Evolutionary conservation across 2,888 invertebrate species (phyloP).

Genomic region (Dryobota labecula): DNA sequence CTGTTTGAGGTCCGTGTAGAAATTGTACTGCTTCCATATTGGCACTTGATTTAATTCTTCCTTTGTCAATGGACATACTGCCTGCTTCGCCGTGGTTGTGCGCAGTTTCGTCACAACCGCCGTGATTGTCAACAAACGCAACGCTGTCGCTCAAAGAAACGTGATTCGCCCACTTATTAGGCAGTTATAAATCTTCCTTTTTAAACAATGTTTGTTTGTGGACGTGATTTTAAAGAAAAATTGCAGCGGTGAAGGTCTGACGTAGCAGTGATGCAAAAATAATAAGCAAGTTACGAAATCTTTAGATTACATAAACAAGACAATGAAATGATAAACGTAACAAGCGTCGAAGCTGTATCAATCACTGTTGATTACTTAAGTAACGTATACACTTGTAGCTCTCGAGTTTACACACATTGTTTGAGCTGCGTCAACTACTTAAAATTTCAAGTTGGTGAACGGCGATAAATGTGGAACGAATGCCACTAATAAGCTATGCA

Average conservation of each 20-base stretch:
- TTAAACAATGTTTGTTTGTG: conserved; percentile 58
- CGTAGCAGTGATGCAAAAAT: conserved; percentile 17
- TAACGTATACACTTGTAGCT: conserved; percentile 28
- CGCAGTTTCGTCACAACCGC: conserved; percentile 75
- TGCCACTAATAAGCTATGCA: conserved; percentile 50
- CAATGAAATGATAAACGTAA: conserved; percentile 41
- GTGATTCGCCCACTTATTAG: conserved; percentile 79
- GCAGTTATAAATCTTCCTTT: conserved; percentile 70
- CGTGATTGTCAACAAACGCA: conserved; percentile 78
- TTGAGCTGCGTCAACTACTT: conserved; percentile 43
- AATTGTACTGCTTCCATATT: conserved; percentile 52
- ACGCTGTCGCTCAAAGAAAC: conserved; percentile 74
- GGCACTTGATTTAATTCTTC: conserved; percentile 68
- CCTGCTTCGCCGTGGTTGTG: conserved; percentile 59
- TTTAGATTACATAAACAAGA: conserved; percentile 26
- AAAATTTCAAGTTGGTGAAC: conserved; percentile 56
- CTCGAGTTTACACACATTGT: conserved; percentile 44
- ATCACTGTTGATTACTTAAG: conserved; percentile 53
- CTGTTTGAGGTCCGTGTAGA: conserved; percentile 51
- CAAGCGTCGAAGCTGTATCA: conserved; percentile 40
- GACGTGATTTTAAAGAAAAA: conserved; percentile 43
- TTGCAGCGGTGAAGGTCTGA: conserved; percentile 37
- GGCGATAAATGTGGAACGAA: conserved; percentile 61
- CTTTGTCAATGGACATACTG: conserved; percentile 66
- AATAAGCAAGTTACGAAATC: conserved; percentile 29